Evolutionary conservation across 1,140 invertebrate genomes (phyloP), one percentile per base, ranked within the genome.

Genomic region (Sycophaga agraensis): DNA sequence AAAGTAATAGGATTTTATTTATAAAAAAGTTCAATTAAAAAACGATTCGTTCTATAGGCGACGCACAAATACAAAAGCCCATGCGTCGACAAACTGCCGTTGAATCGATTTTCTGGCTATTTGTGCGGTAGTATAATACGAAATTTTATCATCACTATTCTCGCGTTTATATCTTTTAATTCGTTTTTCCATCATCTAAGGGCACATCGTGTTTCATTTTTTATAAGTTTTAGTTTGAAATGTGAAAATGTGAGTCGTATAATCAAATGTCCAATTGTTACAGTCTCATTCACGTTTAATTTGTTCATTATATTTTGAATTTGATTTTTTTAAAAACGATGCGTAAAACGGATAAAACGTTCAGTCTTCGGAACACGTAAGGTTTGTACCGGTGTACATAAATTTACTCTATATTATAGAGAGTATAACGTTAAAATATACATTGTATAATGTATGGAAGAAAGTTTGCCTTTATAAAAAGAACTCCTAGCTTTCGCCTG

Each of bases 341-440:
- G 22, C 24, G 37, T 16, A 12, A 50, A n/a, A 59, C 21, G 12
- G 34, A 39, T 48, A 2, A 48, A 48, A 26, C 28, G 34, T 59
- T 59, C 49, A 53, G 58, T 59, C 39, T 59, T 53, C 1, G 19
- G 39, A 59, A 59, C 58, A 59, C 28, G 35, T 21, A 37, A 53
- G 49, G 40, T 60, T 35, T 43, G 17, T 59, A 51, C n/a, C 48
- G 17, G 28, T 42, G 34, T 43, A n/a, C n/a, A n/a, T n/a, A 28
- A 26, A 54, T n/a, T n/a, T n/a, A n/a, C n/a, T 39, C 26, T 53
- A 35, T 61, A 42, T 39, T 58, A 56, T 57, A 60, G 45, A 59
- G 8, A 57, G 21, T 48, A 34, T 6, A 21, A 57, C 14, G 46
- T 57, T 57, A 66, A 63, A 65, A 70, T 68, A 69, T 59, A 69